Evolutionary conservation across 2,888 invertebrate genomes (phyloP).

Genomic region (Himalopsyche japonica): DNA sequence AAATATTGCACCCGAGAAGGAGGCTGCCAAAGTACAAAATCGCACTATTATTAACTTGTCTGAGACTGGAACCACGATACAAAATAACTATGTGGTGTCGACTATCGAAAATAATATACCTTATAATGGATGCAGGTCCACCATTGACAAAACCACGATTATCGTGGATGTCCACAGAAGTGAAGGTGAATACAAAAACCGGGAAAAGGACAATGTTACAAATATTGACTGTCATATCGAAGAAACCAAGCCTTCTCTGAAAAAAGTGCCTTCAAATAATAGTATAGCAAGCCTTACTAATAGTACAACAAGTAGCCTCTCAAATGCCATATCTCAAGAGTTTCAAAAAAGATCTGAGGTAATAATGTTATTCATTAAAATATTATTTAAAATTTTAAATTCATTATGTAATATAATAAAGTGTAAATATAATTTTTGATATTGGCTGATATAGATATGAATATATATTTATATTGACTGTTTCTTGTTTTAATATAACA

Average conservation of each 20-base stretch:
- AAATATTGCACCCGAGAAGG: slow-evolving; percentile 44
- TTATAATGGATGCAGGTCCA: slow-evolving; percentile 50
- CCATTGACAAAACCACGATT: slow-evolving; percentile 65
- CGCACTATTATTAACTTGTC: slow-evolving; percentile 75
- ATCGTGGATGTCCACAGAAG: slow-evolving; percentile 76
- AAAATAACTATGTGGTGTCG: slow-evolving; percentile 62
- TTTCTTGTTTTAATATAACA: too few species aligned
- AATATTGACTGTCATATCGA: slow-evolving; percentile 44
- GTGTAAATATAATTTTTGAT: too few species aligned
- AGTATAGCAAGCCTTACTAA: slow-evolving; percentile 49
- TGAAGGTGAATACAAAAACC: slow-evolving; percentile 46
- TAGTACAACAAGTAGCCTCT: slow-evolving; percentile 58
- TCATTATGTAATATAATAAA: too few species aligned
- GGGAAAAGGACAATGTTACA: slow-evolving; percentile 28
- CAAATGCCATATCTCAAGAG: slow-evolving; percentile 72
- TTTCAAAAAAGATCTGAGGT: slow-evolving; percentile 71
- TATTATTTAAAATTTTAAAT: background rate
- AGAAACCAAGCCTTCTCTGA: slow-evolving; percentile 42
- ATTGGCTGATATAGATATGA: too few species aligned
- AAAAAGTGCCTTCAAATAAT: slow-evolving; percentile 50
- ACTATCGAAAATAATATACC: slow-evolving; percentile 46
- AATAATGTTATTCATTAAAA: slow-evolving; percentile 25
- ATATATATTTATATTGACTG: too few species aligned
- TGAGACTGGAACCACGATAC: slow-evolving; percentile 72
- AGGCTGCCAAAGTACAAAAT: slow-evolving; percentile 61